Evolutionary conservation across 2,888 invertebrate species (phyloP).

Genomic region (Microplitis manilae): DNA sequence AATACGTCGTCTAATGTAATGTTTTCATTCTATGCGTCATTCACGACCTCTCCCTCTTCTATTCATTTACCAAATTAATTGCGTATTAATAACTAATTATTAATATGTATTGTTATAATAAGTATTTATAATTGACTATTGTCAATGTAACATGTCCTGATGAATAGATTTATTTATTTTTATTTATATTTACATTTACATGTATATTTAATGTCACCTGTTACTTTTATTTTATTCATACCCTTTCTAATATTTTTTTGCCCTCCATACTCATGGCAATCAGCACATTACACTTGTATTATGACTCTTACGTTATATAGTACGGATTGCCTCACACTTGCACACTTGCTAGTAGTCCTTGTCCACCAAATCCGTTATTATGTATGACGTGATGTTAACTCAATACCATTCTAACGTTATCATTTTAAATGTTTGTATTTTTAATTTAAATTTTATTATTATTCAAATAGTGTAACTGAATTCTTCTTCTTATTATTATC

Average conservation of each 20-base stretch:
- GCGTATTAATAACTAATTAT: conserved; percentile 51
- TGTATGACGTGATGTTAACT: conserved; percentile 20
- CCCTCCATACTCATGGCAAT: conserved; percentile 18
- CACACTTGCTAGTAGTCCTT: conserved; percentile 17
- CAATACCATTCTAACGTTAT: conserved; percentile 12
- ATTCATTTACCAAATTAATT: conserved; percentile 50
- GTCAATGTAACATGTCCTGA: conserved; percentile 4
- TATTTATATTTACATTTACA: neutral
- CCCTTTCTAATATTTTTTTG: conserved; percentile 34
- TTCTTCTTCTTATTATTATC: neutral
- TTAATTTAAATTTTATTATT: neutral
- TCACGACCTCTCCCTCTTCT: conserved; percentile 28
- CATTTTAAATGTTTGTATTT: neutral
- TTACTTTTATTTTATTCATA: conserved; percentile 8
- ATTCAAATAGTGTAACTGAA: neutral
- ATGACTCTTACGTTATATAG: conserved; percentile 10
- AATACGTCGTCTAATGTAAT: conserved; percentile 27
- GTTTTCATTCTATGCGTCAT: conserved; percentile 52
- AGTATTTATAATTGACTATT: neutral
- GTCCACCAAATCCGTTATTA: conserved; percentile 20
- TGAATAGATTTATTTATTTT: neutral
- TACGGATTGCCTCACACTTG: conserved; percentile 15
- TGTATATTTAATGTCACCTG: conserved; percentile 3
- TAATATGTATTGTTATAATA: conserved; percentile 22
- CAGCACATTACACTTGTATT: neutral